Conservation (phyloP, 2,113 vertebrate species). For the Ariopsis seemanni region DNA sequence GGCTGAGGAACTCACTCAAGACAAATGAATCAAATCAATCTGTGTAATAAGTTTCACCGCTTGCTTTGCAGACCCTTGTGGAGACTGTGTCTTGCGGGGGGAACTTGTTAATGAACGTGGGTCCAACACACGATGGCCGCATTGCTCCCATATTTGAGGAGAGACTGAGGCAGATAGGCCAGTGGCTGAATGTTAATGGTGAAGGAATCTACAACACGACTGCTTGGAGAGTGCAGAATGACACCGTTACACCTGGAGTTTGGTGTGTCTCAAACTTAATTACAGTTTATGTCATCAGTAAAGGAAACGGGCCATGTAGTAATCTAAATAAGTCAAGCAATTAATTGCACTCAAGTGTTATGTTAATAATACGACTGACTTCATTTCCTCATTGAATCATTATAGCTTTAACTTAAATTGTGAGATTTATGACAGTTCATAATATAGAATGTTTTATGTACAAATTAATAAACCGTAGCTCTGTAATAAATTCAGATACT, state of each 20-base stretch:
- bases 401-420: background rate
- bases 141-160: constrained; percentile 88
- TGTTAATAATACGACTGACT: background rate
- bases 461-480: background rate
- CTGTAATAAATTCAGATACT: background rate
- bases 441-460: background rate
- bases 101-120: constrained; percentile 92
- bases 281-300: background rate
- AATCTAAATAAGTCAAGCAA: background rate
- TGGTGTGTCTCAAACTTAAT: constrained; percentile 74
- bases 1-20: background rate
- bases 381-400: background rate
- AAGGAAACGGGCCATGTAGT: background rate
- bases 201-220: constrained; percentile 85
- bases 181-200: constrained; percentile 88
- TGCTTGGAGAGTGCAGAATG: constrained; percentile 87
- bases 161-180: constrained; percentile 86
- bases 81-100: constrained; percentile 93
- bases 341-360: background rate
- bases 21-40: background rate
- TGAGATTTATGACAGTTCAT: background rate
- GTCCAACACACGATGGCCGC: constrained; percentile 85
- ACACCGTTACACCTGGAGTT: constrained; percentile 73
- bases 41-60: background rate
- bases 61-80: constrained; percentile 71